Evolutionary conservation across 23 tunicate species (phyloP).

Genomic region (Halocynthia aurantium): DNA sequence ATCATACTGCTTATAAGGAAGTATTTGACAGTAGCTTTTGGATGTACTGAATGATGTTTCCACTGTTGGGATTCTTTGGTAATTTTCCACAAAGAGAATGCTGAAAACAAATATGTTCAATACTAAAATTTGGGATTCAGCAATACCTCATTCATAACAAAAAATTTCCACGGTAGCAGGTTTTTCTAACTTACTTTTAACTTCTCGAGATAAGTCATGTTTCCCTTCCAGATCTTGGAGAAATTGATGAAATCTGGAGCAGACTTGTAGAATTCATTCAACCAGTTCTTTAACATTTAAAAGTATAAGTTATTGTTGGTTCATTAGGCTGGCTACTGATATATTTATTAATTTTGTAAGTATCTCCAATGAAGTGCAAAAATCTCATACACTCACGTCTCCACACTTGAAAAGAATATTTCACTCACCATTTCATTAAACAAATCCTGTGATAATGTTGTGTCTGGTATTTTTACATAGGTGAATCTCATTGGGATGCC

Average conservation of each 20-base stretch:
- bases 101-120: too few relatives aligned
- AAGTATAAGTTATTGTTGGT: too few relatives aligned
- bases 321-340: too few relatives aligned
- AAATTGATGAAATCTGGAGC: conserved; percentile 43
- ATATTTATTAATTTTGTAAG: too few relatives aligned
- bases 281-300: neutral
- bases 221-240: conserved; percentile 44
- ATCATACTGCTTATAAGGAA: too few relatives aligned
- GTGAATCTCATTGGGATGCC: conserved; percentile 55
- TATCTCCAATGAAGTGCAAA: conserved; percentile 9
- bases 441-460: conserved; percentile 28
- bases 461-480: conserved; percentile 35
- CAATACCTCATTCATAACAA: too few relatives aligned
- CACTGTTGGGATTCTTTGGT: conserved; percentile 8
- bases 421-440: conserved; percentile 38
- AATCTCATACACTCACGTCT: neutral
- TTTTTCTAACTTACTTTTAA: conserved; percentile 32
- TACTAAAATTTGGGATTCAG: too few relatives aligned
- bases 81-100: too few relatives aligned
- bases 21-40: conserved; percentile 2
- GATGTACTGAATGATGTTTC: neutral
- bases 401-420: neutral
- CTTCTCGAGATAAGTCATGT: conserved; percentile 69
- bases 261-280: conserved; percentile 41
- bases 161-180: too few relatives aligned